phyloP scores from a whole-genome alignment of 2,888 invertebrate genomes.

The Myopa testacea region DNA sequence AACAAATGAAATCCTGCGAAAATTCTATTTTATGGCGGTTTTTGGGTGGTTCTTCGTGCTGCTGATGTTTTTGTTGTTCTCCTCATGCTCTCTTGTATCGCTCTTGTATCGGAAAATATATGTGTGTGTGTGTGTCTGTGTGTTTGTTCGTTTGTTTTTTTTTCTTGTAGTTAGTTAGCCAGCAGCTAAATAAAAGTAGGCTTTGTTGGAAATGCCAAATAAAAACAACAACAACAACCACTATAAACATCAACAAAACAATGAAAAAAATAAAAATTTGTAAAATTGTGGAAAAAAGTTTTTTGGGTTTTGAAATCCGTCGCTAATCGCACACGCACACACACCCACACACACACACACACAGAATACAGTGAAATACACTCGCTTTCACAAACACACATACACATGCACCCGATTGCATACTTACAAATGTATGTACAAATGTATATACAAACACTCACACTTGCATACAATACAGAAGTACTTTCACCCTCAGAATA shows the following conservation, averaged over 20 bases:
- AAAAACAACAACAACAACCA: conserved; percentile 22
- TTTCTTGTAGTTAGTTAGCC: background rate
- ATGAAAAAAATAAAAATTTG: background rate
- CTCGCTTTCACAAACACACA: background rate
- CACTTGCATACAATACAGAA: too few species aligned
- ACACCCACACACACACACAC: background rate
- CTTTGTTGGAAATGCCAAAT: background rate
- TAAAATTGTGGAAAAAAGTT: conserved; percentile 18
- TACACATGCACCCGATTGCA: background rate
- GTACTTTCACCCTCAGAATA: too few species aligned
- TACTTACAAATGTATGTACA: too few species aligned
- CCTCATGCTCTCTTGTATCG: background rate
- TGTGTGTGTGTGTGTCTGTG: background rate
- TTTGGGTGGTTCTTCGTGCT: conserved; percentile 17
- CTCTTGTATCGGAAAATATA: background rate
- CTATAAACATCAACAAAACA: background rate
- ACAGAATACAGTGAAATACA: background rate
- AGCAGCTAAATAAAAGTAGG: conserved; percentile 21
- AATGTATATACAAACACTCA: too few species aligned
- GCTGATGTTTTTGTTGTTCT: conserved; percentile 12
- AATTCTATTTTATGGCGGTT: conserved; percentile 31
- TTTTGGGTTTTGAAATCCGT: conserved; percentile 16
- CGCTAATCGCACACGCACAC: conserved; percentile 1
- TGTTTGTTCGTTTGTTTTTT: background rate
- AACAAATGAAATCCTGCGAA: conserved; percentile 19